A percentile compares a stretch with the other conserved stretches of the same genome.
Evolutionary conservation across 2,113 vertebrate species (phyloP).

Genomic region (Rhipidura dahli): DNA sequence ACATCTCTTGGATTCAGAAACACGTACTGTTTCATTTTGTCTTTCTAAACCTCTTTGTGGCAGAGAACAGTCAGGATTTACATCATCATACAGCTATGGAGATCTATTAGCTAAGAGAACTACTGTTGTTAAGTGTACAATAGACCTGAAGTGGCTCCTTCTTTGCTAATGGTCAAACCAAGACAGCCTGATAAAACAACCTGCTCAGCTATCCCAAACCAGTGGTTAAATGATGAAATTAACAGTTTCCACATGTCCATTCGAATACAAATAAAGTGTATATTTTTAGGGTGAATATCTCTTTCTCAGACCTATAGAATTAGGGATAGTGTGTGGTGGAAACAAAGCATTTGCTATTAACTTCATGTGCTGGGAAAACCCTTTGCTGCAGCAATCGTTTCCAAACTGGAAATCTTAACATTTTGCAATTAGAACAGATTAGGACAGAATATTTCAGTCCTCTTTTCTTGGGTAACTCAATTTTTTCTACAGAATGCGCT

Average conservation of each 20-base stretch:
- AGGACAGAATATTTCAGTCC: neutral
- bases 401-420: neutral
- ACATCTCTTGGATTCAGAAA: neutral
- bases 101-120: neutral
- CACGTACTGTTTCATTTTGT: neutral
- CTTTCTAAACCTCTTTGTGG: neutral
- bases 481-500: neutral
- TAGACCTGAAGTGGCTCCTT: neutral
- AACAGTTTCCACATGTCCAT: neutral
- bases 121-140: neutral
- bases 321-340: neutral
- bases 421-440: neutral
- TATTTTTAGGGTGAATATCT: neutral
- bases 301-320: neutral
- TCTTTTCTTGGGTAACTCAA: neutral
- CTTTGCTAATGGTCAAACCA: neutral
- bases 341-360: neutral
- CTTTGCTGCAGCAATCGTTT: neutral
- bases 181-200: neutral
- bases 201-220: neutral
- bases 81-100: neutral
- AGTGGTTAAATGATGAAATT: neutral
- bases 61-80: neutral
- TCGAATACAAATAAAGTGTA: neutral
- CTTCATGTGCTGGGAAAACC: neutral